Evolutionary conservation across 2,113 vertebrate species (phyloP).

Genomic region (Chaetura pelagica): DNA sequence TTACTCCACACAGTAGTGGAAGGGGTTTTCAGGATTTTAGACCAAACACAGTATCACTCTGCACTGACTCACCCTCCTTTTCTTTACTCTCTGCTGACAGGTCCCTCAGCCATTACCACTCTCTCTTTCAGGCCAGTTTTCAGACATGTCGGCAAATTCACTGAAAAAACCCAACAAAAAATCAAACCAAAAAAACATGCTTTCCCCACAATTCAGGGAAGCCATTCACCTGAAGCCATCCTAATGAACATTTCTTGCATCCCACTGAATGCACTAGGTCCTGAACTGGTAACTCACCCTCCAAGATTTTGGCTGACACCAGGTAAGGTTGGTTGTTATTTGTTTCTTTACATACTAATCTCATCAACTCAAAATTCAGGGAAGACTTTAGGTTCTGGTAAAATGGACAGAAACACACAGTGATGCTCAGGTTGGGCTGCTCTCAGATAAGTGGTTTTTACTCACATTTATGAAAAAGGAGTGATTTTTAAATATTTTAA

Average conservation of each 20-base stretch:
- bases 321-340: not conserved
- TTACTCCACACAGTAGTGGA: not conserved
- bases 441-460: not conserved
- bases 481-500: not conserved
- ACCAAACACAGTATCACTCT: not conserved
- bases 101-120: not conserved
- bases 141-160: not conserved
- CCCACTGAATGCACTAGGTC: not conserved
- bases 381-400: not conserved
- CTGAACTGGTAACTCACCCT: not conserved
- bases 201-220: not conserved
- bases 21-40: not conserved
- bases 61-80: not conserved
- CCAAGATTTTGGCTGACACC: fast-evolving
- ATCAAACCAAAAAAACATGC: not conserved
- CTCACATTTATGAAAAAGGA: not conserved
- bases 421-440: not conserved
- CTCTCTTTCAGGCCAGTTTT: not conserved
- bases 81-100: not conserved
- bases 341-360: not conserved
- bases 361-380: not conserved
- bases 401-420: not conserved
- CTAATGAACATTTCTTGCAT: not conserved
- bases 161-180: not conserved
- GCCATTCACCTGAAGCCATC: not conserved